Conservation (phyloP, 2,113 vertebrate genomes). For the pig (Sus scrofa) region DNA sequence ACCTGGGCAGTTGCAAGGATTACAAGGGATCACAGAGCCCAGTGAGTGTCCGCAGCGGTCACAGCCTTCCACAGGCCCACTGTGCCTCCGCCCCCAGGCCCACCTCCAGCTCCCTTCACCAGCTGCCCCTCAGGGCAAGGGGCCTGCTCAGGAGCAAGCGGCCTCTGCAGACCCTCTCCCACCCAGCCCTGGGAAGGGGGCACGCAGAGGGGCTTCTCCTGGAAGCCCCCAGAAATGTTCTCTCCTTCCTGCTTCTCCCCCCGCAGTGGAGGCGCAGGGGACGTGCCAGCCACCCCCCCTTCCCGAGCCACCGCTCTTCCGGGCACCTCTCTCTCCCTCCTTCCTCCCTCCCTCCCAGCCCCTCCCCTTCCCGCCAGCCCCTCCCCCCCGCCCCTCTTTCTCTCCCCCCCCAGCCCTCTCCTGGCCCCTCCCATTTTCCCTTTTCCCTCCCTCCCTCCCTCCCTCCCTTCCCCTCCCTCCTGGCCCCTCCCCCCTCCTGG, state of each 20-base stretch:
- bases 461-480: too few species aligned
- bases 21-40: neutral
- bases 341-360: neutral
- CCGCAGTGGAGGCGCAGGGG: neutral
- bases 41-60: neutral
- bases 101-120: neutral
- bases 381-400: too few species aligned
- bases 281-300: neutral
- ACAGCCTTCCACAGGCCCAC: neutral
- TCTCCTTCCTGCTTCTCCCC: neutral
- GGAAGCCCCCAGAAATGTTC: fast-evolving
- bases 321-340: too few species aligned
- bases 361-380: too few species aligned
- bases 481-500: too few species aligned
- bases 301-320: neutral
- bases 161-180: neutral
- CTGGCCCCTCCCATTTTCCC: too few species aligned
- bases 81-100: neutral
- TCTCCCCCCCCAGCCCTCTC: too few species aligned
- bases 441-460: too few species aligned
- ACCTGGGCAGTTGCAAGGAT: neutral
- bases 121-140: fast-evolving
- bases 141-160: neutral
- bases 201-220: neutral
- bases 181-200: neutral